Conservation (phyloP, 2,888 invertebrate species). For the Drosophila peninsularis region DNA sequence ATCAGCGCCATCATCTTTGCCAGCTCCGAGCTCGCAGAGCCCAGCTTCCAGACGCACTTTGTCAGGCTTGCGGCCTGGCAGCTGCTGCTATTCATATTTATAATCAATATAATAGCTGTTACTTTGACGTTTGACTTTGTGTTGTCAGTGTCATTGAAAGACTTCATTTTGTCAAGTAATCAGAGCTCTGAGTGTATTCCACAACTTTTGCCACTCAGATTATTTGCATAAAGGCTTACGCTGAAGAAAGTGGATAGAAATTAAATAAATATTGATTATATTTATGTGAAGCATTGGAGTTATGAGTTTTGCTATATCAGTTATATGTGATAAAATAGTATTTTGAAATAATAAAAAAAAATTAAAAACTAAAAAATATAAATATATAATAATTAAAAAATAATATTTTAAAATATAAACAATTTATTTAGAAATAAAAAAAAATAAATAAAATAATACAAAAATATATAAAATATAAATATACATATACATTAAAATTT, state of each 20-base stretch:
- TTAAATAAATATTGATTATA: not conserved
- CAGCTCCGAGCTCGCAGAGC: not conserved
- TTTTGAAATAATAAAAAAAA: no score
- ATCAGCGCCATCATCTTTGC: conserved; percentile 18
- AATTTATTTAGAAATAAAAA: no score
- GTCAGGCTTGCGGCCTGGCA: conserved; percentile 47
- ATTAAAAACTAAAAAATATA: no score
- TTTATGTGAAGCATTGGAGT: no score
- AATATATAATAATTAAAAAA: no score
- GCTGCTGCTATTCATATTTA: conserved; percentile 69
- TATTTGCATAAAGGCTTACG: not conserved
- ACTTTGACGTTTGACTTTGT: conserved; percentile 74
- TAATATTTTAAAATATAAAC: no score
- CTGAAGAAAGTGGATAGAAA: not conserved
- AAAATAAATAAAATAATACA: no score
- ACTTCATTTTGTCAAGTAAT: conserved; percentile 48
- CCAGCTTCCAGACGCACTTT: conserved; percentile 59
- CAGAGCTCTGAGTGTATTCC: conserved; percentile 3
- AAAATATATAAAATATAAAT: no score
- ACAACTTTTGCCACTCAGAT: not conserved
- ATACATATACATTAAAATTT: no score
- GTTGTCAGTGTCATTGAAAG: conserved; percentile 65
- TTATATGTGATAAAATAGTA: no score
- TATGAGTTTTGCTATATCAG: no score
- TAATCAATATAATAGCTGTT: conserved; percentile 73